A percentile compares a stretch with the other conserved stretches of the same genome.
These are phyloP conservation scores for Bombus haemorrhoidalis DNA, from an alignment of 1,140 invertebrate species.

Conservation along the genomic window DNA sequence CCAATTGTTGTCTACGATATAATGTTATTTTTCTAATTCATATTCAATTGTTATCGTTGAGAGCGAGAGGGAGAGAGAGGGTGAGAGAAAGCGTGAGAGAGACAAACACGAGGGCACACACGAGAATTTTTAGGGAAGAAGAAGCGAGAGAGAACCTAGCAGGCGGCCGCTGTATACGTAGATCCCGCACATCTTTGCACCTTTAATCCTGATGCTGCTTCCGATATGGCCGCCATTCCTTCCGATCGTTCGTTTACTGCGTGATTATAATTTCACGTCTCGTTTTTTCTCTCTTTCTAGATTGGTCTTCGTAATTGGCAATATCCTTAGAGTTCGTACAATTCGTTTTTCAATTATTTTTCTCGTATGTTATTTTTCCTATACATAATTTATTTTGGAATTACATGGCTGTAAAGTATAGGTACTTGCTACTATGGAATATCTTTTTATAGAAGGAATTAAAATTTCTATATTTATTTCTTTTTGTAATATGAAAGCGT, in stretches of 20 bases:
- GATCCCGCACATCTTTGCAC: slow-evolving; percentile 3
- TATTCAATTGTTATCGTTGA: slow-evolving; percentile 83
- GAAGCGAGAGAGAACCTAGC: neutral
- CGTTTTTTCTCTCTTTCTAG: neutral
- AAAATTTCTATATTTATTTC: no score
- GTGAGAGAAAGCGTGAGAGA: slow-evolving; percentile 17
- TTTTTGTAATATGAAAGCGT: no score
- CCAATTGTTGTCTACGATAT: slow-evolving; percentile 82
- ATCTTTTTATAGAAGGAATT: no score
- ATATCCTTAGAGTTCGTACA: neutral
- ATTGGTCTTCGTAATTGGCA: neutral
- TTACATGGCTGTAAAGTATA: no score
- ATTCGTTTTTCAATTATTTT: neutral
- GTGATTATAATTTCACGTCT: neutral
- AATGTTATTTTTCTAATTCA: slow-evolving; percentile 83
- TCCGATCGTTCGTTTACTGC: slow-evolving; percentile 11
- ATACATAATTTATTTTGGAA: no score
- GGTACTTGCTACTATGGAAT: no score
- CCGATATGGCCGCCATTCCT: neutral
- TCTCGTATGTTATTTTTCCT: neutral
- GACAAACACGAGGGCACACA: slow-evolving; percentile 31
- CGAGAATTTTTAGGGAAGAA: slow-evolving; percentile 6
- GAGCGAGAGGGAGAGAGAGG: slow-evolving; percentile 60
- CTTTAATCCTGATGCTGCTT: slow-evolving; percentile 16
- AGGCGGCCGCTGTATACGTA: slow-evolving; percentile 10